Evolutionary conservation across 2,797 vertebrate species (phyloP).

Genomic region (Hydrolagus colliei): DNA sequence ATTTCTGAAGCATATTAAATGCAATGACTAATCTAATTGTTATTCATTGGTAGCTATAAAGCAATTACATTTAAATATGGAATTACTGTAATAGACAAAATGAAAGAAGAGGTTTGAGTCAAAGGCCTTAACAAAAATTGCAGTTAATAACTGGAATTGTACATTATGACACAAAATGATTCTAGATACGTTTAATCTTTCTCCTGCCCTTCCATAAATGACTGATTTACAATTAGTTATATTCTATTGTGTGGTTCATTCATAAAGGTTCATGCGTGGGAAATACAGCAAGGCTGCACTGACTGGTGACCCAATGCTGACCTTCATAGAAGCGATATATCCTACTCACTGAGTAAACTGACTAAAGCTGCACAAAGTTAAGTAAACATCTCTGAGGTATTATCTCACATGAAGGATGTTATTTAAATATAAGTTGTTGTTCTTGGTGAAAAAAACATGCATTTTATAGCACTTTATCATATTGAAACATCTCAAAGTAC

Average conservation of each 20-base stretch:
- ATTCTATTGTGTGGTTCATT: neutral
- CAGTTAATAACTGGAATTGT: constrained; percentile 8
- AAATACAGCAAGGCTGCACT: neutral
- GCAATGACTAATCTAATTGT: neutral
- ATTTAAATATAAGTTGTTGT: neutral
- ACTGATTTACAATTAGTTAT: neutral
- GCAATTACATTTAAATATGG: neutral
- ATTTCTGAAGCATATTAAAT: neutral
- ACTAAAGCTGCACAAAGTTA: neutral
- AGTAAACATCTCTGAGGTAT: neutral
- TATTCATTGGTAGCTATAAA: neutral
- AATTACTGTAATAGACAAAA: neutral
- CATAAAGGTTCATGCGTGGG: neutral
- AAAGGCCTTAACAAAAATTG: neutral
- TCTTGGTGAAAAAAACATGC: neutral
- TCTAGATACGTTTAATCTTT: neutral
- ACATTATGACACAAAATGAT: neutral
- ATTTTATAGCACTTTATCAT: too few relatives aligned
- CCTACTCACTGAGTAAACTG: neutral
- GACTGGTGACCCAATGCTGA: neutral
- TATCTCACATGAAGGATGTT: neutral
- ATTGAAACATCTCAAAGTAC: neutral
- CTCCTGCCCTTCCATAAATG: neutral
- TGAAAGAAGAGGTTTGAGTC: neutral
- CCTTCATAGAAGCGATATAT: neutral